Base-by-base conservation (phyloP, 2,888 invertebrate genomes). In the Orchestes rusci region DNA sequence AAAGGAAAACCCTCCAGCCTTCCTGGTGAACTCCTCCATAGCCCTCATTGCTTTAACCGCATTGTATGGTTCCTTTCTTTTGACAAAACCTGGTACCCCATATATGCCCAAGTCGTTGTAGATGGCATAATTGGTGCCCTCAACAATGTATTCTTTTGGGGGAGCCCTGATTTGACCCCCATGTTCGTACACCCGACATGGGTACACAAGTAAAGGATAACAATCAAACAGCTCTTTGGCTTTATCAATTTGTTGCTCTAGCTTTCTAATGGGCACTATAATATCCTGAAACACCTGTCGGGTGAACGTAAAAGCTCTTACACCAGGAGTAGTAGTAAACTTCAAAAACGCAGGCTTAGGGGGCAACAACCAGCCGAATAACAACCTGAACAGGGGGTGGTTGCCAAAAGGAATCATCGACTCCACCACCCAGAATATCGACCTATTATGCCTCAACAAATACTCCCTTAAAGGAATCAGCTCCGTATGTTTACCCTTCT, bases 231-330 rank as follows among this genome's bases (percentile, higher is more conserved):
- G 59, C 38, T 72, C 65, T 32, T 73, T 76, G 1, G 77, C 73
- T 32, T 71, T 68, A 32, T 75, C 70, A 4, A 82, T 78, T 59
- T 82, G 81, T 16, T 73, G 71, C 56, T 82, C 80, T 33, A 82
- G 63, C 59, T 79, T 77, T 20, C 73, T 67, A 39, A 82, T 73
- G 0, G 82, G 82, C 30, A 82, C 62, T 0, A 82, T 81, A 20
- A 82, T 81, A 57, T 82, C 82, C 66, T 82, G 81, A 62, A 82
- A 82, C 0, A 81, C 79, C 68, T 82, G 82, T 56, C 77, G 79
- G 0, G 80, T 79, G 58, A 82, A 81, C 0, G 82, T 82, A 61
- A 79, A 80, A 0, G 76, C 79, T 46, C 82, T 62, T 0, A 83
- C 71, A 7, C 79, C 79, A 0, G 79, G 76, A 0, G 82, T 83